Base-by-base conservation (phyloP, 2,888 invertebrate species). In the Cancer borealis region DNA sequence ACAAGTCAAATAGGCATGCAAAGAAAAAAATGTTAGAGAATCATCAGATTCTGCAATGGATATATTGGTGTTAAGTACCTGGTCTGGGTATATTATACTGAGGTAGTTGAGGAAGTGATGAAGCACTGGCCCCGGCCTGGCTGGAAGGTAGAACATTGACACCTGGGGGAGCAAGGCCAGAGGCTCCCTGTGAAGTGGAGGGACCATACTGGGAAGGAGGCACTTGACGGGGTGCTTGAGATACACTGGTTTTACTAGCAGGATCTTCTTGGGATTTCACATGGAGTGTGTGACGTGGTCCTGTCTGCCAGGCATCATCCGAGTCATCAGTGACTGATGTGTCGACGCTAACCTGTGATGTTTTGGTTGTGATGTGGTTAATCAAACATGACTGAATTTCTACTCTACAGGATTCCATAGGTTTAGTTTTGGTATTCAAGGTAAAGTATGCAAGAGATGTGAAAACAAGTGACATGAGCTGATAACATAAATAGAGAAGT, bases 221-320 rank as follows among this genome's bases (percentile, higher is more conserved):
- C 8, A 73, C 88, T 49, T 92, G 94, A 10, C 94, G 73, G 46
- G 94, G 92, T 8, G 89, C 92, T 47, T 94, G 94, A 30, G 92
- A 79, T 10, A 94, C 92, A 88, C 89, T 94, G 60, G 94, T 79
- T 21, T 94, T 94, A 47, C 88, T 95, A 54, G 95, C 93, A n/a
- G 95, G 94, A 60, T 95, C 95, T 49, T 95, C 95, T 73, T 93
- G 94, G 14, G 95, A 95, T 66, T 95, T 95, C n/a, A 95, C 95
- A 21, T 92, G 87, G 26, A 95, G 95, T 39, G 95, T 92, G 88
- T 95, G 95, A 12, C 95, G 92, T 26, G 95, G 95, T 46, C 95
- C 95, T 5, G 95, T 95, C 88, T 95, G 95, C 95, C 95, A 95
- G 30, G 95, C 94, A 88, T 95, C 95, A 89, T 95, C 95, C 21